phyloP scores from a whole-genome alignment of 2,888 invertebrate species.

The Seira musarum region DNA sequence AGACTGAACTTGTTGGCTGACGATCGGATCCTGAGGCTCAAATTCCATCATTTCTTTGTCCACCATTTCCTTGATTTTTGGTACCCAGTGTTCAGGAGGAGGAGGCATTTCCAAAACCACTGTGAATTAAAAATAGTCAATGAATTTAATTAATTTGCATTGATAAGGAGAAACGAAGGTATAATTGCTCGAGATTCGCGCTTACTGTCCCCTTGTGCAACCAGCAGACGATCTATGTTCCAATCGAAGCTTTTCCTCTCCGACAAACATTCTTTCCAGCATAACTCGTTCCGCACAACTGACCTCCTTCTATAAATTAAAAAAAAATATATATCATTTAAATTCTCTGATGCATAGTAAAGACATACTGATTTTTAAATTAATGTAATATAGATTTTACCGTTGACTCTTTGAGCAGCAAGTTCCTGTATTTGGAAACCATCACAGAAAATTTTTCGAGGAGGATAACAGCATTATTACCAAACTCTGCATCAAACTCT shows the following conservation, averaged over 20 bases:
- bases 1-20: conserved; percentile 69
- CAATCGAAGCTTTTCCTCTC: conserved; percentile 65
- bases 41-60: conserved; percentile 68
- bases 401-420: conserved; percentile 69
- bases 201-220: conserved; percentile 68
- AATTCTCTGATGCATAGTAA: too few species aligned
- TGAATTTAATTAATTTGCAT: too few species aligned
- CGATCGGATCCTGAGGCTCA: conserved; percentile 66
- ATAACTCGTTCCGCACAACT: conserved; percentile 68
- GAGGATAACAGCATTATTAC: conserved; percentile 66
- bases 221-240: conserved; percentile 62
- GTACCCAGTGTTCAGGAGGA: conserved; percentile 66
- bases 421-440: conserved; percentile 67
- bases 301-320: conserved; percentile 65
- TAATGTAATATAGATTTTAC: conserved; percentile 45
- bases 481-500: conserved; percentile 69
- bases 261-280: conserved; percentile 69
- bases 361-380: too few species aligned
- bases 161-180: background rate
- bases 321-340: background rate
- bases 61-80: conserved; percentile 68
- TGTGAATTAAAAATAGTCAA: conserved; percentile 31
- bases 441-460: conserved; percentile 68
- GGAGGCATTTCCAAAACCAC: conserved; percentile 67
- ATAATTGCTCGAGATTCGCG: too few species aligned